These are phyloP conservation scores for Drosophila tani DNA, from an alignment of 1,140 invertebrate species.

Conservation along the genomic window DNA sequence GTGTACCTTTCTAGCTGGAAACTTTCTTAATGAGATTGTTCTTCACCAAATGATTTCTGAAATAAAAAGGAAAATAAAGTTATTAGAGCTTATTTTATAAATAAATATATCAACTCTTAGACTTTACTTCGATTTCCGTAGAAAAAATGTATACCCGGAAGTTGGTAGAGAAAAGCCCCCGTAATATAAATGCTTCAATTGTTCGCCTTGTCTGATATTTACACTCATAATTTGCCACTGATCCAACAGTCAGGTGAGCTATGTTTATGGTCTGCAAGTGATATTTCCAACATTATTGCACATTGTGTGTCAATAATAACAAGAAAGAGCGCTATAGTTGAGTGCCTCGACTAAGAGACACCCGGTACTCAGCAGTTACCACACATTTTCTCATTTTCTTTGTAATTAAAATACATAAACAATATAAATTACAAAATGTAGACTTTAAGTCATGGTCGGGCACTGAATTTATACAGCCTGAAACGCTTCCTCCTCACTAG, in stretches of 20 bases:
- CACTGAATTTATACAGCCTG: background rate
- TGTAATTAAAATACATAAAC: too few relatives aligned
- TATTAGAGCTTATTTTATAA: too few relatives aligned
- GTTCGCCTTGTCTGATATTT: conserved; percentile 11
- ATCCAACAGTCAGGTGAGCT: conserved; percentile 19
- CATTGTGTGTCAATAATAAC: conserved; percentile 11
- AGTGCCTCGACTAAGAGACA: background rate
- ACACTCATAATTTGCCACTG: conserved; percentile 4
- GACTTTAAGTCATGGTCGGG: too few relatives aligned
- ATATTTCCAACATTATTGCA: conserved; percentile 17
- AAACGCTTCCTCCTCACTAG: background rate
- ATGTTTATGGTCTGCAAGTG: conserved; percentile 14
- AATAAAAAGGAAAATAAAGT: background rate
- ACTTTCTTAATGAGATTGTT: background rate
- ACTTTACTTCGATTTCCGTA: background rate
- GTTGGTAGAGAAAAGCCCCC: background rate
- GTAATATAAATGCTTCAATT: conserved; percentile 1
- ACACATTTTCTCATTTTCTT: too few relatives aligned
- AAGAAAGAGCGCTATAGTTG: too few relatives aligned
- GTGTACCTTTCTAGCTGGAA: background rate
- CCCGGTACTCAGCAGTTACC: background rate
- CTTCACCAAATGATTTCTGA: conserved; percentile 2
- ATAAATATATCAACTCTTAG: background rate
- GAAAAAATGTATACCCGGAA: conserved; percentile 3
- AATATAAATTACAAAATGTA: too few relatives aligned